Conservation (phyloP, 2,888 invertebrate genomes). For the Apotomis betuletana region DNA sequence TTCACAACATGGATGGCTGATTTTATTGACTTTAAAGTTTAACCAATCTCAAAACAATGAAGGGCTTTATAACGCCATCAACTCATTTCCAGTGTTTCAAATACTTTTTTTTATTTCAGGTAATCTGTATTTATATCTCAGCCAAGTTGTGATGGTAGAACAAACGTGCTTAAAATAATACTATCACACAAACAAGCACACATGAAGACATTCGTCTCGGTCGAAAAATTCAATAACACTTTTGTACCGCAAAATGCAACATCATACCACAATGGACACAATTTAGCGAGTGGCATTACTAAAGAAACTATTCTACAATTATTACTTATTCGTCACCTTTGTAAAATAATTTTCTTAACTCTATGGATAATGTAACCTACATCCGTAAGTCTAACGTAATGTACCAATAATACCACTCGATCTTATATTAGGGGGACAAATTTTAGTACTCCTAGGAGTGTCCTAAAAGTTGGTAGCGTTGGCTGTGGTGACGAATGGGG, state of each 20-base stretch:
- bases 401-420: slow-evolving; percentile 56
- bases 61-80: neutral
- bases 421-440: slow-evolving; percentile 56
- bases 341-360: slow-evolving; percentile 37
- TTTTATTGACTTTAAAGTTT: slow-evolving; percentile 9
- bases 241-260: slow-evolving; percentile 78
- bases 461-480: slow-evolving; percentile 14
- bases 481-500: slow-evolving; percentile 53
- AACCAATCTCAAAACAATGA: slow-evolving; percentile 1
- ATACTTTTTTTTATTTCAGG: neutral
- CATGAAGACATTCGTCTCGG: slow-evolving; percentile 41
- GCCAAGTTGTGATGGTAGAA: slow-evolving; percentile 6
- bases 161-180: slow-evolving; percentile 35
- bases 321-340: slow-evolving; percentile 48
- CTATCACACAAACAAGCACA: slow-evolving; percentile 64
- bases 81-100: slow-evolving; percentile 3
- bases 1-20: slow-evolving; percentile 12
- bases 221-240: slow-evolving; percentile 48
- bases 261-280: slow-evolving; percentile 62
- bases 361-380: slow-evolving; percentile 31
- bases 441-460: slow-evolving; percentile 45
- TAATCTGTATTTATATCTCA: neutral
- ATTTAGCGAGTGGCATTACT: slow-evolving; percentile 55
- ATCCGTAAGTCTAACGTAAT: slow-evolving; percentile 23
- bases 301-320: slow-evolving; percentile 57